Evolutionary conservation across 2,797 vertebrate genomes (phyloP).

Genomic region (Presbytis comata): DNA sequence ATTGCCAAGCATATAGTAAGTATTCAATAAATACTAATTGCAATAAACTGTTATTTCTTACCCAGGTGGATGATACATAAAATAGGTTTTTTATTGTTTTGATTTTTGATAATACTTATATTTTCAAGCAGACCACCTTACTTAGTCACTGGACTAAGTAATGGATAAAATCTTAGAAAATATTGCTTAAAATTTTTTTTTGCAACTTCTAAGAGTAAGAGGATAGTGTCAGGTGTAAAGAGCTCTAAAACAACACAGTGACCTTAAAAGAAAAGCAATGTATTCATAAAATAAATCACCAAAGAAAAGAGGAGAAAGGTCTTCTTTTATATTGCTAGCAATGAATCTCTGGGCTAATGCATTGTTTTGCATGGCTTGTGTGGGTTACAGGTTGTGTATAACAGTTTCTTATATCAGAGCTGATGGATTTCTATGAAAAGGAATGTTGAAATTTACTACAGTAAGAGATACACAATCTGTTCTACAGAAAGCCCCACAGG

Average conservation of each 20-base stretch:
- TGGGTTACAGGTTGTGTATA: background rate
- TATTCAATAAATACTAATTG: background rate
- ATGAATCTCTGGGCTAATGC: background rate
- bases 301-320: background rate
- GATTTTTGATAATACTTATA: background rate
- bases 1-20: background rate
- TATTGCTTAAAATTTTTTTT: conserved; percentile 39
- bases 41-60: background rate
- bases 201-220: conserved; percentile 10
- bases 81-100: background rate
- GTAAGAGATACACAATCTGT: background rate
- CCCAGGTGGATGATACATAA: background rate
- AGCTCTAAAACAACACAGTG: conserved; percentile 61
- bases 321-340: background rate
- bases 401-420: conserved; percentile 45
- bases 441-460: background rate
- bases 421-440: background rate
- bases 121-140: conserved; percentile 24
- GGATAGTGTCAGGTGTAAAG: conserved; percentile 34
- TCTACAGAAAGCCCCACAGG: background rate
- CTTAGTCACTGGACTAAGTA: background rate
- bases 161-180: conserved; percentile 27
- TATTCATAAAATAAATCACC: conserved; percentile 62
- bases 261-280: conserved; percentile 70
- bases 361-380: background rate